phyloP scores from a whole-genome alignment of 2,888 invertebrate species.

The Pollenia griseotomentosa region DNA sequence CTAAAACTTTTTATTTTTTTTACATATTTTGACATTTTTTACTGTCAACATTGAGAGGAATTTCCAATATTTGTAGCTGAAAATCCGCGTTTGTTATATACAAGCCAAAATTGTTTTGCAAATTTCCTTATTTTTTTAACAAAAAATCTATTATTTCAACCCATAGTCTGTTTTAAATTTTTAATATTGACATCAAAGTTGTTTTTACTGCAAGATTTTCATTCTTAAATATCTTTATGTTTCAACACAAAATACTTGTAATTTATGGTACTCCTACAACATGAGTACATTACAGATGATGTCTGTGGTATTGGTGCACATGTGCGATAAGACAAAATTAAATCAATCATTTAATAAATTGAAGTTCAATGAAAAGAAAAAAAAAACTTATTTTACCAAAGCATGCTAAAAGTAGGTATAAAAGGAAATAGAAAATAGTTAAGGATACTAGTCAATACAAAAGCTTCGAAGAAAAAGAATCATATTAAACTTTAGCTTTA shows the following conservation, averaged over 20 bases:
- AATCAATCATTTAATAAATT: constrained; percentile 75
- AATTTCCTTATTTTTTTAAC: too few species aligned
- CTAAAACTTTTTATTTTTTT: too few species aligned
- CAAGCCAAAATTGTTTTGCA: too few species aligned
- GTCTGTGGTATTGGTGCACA: constrained; percentile 73
- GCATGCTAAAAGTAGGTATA: constrained; percentile 64
- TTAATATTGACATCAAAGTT: constrained; percentile 49
- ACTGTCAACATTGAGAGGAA: too few species aligned
- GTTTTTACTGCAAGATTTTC: constrained; percentile 7
- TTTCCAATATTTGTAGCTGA: too few species aligned
- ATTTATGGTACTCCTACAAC: neutral
- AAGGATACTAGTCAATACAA: constrained; percentile 71
- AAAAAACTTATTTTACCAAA: constrained; percentile 26
- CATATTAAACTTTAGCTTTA: neutral
- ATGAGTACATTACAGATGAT: constrained; percentile 14
- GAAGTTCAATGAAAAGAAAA: constrained; percentile 72
- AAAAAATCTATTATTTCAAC: too few species aligned
- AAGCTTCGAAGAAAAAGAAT: constrained; percentile 59
- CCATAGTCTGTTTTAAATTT: too few species aligned
- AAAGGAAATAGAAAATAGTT: constrained; percentile 58
- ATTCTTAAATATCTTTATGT: constrained; percentile 56
- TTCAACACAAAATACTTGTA: neutral
- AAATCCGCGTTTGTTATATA: too few species aligned
- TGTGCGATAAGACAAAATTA: constrained; percentile 76
- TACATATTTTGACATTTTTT: too few species aligned